Evolutionary conservation across 2,113 vertebrate species (phyloP), one percentile per base, ranked within the genome.

Genomic region (Ammospiza caudacuta): DNA sequence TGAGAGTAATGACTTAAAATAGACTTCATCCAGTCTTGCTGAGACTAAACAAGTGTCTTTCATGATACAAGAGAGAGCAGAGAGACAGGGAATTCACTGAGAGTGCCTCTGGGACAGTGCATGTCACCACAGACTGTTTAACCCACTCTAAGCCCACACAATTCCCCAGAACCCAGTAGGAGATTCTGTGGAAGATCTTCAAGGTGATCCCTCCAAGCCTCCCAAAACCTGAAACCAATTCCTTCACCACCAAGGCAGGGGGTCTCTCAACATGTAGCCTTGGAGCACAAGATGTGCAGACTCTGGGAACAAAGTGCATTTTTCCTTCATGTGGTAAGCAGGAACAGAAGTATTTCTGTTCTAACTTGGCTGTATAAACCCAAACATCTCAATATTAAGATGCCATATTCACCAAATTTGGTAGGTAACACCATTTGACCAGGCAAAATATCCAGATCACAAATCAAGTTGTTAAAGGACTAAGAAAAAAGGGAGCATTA

Each of bases 11-110:
- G 41, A 67, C 44, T 89, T 70, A 74, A 87, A 90, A 47, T 46
- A 77, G 85, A 55, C 28, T 89, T 88, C n/a, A 83, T 39, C 37
- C 29, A 73, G 52, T 51, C 72, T 75, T 69, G 46, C 75, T 80
- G 57, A 55, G 63, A 77, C 64, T 73, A 94, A 87, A 76, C 55
- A 94, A 70, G 51, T 19, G 46, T 23, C n/a, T 80, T 47, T 11
- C 2, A 3, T 23, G 39, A 74, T 59, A 70, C 5, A 57, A 83
- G 59, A 73, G 43, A 74, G 1, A 73, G 31, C 2, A 70, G 55
- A 62, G 64, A 92, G n/a, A n/a, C 9, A 5, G 64, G 35, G 43
- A 59, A 21, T 73, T 58, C 69, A 39, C 62, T 31, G 47, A 11
- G 41, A 35, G 83, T 17, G 5, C 46, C 58, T 76, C 62, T 73